A percentile compares a stretch with the other conserved stretches of the same genome.
Evolutionary conservation across 2,113 vertebrate species (phyloP).

Genomic region (Cettia cetti): DNA sequence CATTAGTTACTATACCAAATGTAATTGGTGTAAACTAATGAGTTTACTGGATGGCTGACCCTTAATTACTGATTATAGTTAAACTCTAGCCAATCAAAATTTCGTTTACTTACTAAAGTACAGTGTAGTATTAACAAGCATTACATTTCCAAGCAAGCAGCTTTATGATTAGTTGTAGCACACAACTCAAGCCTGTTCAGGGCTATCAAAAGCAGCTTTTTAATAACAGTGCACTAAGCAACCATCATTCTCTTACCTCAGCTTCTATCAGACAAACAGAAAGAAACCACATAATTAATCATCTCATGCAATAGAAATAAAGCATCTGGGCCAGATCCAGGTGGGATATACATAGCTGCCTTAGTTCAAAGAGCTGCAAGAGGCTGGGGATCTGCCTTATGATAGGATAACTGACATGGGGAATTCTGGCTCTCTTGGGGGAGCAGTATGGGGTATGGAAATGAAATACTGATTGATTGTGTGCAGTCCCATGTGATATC

Average conservation of each 20-base stretch:
- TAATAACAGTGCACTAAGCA: conserved; percentile 69
- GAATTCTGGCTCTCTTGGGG: not conserved
- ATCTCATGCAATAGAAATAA: conserved; percentile 54
- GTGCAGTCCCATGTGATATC: not conserved
- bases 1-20: conserved; percentile 82
- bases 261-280: conserved; percentile 65
- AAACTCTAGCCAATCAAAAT: conserved; percentile 77
- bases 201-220: conserved; percentile 74
- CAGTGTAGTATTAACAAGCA: conserved; percentile 74
- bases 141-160: conserved; percentile 75
- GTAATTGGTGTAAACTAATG: conserved; percentile 85
- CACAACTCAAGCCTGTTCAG: conserved; percentile 66
- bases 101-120: conserved; percentile 74
- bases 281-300: conserved; percentile 67
- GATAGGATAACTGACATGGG: not conserved
- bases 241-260: conserved; percentile 64
- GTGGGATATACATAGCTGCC: not conserved
- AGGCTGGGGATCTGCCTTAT: not conserved
- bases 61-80: conserved; percentile 84
- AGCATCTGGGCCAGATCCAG: conserved; percentile 42
- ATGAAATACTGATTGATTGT: not conserved
- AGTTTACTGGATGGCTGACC: conserved; percentile 79
- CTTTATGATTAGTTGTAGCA: conserved; percentile 74
- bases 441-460: not conserved
- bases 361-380: not conserved